A percentile compares a stretch with the other conserved stretches of the same genome.
Evolutionary conservation across 2,888 invertebrate genomes (phyloP).

Genomic region (Rhyacophila evoluta): DNA sequence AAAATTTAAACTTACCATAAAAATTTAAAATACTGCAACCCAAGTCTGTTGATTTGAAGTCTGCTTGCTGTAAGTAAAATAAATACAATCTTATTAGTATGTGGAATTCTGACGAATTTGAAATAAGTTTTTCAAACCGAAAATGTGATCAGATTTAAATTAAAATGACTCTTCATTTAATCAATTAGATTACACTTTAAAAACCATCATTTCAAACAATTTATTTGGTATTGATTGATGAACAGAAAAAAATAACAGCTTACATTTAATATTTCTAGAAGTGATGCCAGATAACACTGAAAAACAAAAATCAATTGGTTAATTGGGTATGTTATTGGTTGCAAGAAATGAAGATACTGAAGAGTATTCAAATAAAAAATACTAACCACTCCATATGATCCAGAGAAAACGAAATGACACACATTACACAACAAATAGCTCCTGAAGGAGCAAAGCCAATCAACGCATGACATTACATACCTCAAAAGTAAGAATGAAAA

Average conservation of each 20-base stretch:
- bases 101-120: no score
- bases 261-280: neutral
- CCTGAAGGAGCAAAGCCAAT: no score
- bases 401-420: neutral
- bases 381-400: neutral
- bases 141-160: conserved; percentile 11
- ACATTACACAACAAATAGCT: no score
- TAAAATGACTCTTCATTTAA: conserved; percentile 30
- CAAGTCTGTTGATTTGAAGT: no score
- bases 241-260: neutral
- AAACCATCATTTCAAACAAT: conserved; percentile 37
- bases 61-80: neutral
- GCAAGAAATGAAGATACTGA: no score
- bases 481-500: no score
- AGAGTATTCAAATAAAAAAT: neutral
- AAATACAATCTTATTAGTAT: no score
- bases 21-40: no score
- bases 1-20: no score
- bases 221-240: neutral
- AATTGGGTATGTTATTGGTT: neutral
- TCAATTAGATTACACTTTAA: conserved; percentile 48
- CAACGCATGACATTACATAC: no score
- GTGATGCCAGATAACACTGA: neutral
- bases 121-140: neutral
- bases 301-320: neutral